phyloP scores from a whole-genome alignment of 2,888 invertebrate genomes.

The Camptogramma bilineatum region DNA sequence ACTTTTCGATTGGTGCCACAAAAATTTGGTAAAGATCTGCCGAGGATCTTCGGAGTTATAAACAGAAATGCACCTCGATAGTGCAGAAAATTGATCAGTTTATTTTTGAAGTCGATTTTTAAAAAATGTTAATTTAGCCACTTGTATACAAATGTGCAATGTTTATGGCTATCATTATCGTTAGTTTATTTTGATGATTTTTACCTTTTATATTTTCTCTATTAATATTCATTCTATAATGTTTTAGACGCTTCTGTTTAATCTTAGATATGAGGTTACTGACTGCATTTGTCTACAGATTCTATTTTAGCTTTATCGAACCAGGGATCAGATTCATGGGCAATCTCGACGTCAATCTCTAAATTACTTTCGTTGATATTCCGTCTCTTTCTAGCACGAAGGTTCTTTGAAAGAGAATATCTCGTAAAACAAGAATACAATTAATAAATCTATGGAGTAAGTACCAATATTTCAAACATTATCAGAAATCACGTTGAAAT shows the following conservation, averaged over 20 bases:
- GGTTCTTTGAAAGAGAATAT: background rate
- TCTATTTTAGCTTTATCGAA: slow-evolving; percentile 1
- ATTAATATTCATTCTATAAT: too few species aligned
- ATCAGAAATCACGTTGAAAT: slow-evolving; percentile 31
- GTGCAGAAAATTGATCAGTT: too few species aligned
- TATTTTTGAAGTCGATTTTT: too few species aligned
- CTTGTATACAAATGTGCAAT: slow-evolving; percentile 2
- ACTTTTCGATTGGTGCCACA: too few species aligned
- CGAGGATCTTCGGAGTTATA: too few species aligned
- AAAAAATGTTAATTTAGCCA: too few species aligned
- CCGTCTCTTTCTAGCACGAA: background rate
- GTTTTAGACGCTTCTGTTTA: background rate
- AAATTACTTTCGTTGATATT: background rate
- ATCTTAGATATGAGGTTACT: background rate
- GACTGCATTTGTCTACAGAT: slow-evolving; percentile 1
- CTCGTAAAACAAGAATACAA: background rate
- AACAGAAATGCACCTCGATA: too few species aligned
- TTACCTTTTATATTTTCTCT: slow-evolving; percentile 12
- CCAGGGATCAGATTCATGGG: slow-evolving; percentile 3
- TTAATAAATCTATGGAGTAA: slow-evolving; percentile 4
- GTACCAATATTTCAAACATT: slow-evolving; percentile 32
- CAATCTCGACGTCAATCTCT: background rate
- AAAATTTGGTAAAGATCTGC: too few species aligned
- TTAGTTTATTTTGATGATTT: slow-evolving; percentile 7
- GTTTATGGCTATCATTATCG: slow-evolving; percentile 1